Evolutionary conservation across 2,888 invertebrate species (phyloP), one percentile per base, ranked within the genome.

Genomic region (Sclerodermus sp.): DNA sequence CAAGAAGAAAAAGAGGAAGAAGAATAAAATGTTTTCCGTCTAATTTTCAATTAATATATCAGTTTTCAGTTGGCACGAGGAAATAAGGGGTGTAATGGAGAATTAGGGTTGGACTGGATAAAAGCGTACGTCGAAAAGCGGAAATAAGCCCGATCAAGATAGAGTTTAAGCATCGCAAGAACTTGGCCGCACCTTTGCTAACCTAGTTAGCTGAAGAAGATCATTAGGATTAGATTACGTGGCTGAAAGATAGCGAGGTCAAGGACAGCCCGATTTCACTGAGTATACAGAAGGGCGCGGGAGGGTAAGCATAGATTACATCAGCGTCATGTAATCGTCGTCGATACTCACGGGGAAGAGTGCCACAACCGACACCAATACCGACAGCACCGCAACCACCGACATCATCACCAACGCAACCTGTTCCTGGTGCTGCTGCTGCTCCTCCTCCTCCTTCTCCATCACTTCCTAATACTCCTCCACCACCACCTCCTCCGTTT

Each of bases 251-350:
- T 23, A 55, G 47, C 42, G 36, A 45, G 55, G 60, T 58, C 58
- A 62, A 64, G 62, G 60, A 53, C 45, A n/a, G 23, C n/a, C 5
- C 9, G 38, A 53, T 50, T 62, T 58, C 63, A 23, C 8, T 23
- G 23, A 23, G 23, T 5, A 23, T 3, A 23, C 51, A 57, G 52
- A 23, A 13, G 39, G n/a, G 8, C 37, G 39, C n/a, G 43, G 34
- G 42, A 42, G 41, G 38, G 45, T 16, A 45, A 51, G 32, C 14
- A 32, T 10, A 17, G 29, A 49, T 40, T 40, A 30, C 41, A 40
- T 47, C 45, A 39, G 13, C 6, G 12, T 12, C 18, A 30, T 30
- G 36, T 51, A 34, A 43, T 16, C 15, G 40, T 16, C 15, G 40
- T 23, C 15, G 30, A 15, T 36, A 60, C 63, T 62, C 51, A 64